Base-by-base conservation (phyloP, 2,888 invertebrate genomes). In the Leucoptera coffeella region DNA sequence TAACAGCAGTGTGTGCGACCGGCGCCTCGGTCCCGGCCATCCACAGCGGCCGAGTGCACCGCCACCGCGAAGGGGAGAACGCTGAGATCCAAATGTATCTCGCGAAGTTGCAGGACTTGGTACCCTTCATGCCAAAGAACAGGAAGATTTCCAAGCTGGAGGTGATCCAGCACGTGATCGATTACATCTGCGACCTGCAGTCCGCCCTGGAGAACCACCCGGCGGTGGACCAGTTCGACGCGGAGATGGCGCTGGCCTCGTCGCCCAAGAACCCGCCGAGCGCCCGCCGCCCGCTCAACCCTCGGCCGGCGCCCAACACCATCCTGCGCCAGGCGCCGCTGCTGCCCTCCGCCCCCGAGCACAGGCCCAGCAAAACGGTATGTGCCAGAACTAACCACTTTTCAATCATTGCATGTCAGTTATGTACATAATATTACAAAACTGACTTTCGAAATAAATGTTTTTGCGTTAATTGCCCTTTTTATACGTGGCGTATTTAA, bases 31-130 rank as follows among this genome's bases (percentile, higher is more conserved):
- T 81, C 44, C 76, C 78, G 41, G 76, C 78, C 31, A 78, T 80
- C 39, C 71, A 77, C 36, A 62, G 67, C 39, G 84, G 85, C 28
- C 77, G 83, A 41, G 78, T 85, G 37, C 73, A 80, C 38, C 73
- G 81, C 41, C 73, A 74, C 41, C 80, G 85, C 39, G 86, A 89
- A 47, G 80, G 88, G 39, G 91, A 92, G 52, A 88, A 88, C 54
- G 91, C 90, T 40, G 93, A 94, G 60, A 92, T 94, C 50, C 89
- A 92, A 54, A 90, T 90, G 74, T 93, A 94, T 53, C 74, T 95
- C 33, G 82, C 85, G 29, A 94, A 93, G 50, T 69, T 95, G 38
- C 88, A 91, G 64, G 91, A 93, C 49, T 67, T 95, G 50, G 94
- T 95, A 36, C 94, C 95, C 11, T 89, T 90, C 48, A 90, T 93